Evolutionary conservation across 2,888 invertebrate genomes (phyloP).

Genomic region (Cataglyphis albicans): DNA sequence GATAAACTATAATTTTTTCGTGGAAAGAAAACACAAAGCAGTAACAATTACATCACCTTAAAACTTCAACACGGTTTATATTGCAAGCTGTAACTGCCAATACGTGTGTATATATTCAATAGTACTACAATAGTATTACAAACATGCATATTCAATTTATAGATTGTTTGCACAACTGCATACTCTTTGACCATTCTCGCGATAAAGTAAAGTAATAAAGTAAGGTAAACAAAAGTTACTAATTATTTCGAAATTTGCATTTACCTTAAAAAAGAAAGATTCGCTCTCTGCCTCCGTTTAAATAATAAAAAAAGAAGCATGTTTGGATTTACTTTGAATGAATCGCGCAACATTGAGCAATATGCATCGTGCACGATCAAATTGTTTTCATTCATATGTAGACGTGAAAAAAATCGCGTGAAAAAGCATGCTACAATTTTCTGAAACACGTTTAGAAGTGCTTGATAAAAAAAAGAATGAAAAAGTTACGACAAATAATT

Average conservation of each 20-base stretch:
- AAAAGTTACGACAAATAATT: background rate
- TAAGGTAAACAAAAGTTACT: conserved; percentile 7
- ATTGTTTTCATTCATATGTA: background rate
- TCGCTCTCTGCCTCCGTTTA: too few species aligned
- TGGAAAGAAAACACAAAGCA: background rate
- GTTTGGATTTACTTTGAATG: background rate
- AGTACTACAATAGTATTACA: background rate
- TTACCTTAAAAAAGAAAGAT: background rate
- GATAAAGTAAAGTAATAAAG: too few species aligned
- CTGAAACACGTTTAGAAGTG: background rate
- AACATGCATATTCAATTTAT: conserved; percentile 43
- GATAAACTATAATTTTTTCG: background rate
- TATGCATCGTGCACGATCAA: background rate
- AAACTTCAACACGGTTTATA: conserved; percentile 50
- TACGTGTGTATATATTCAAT: conserved; percentile 13
- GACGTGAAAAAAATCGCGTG: background rate
- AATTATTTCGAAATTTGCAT: conserved; percentile 26
- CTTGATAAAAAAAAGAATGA: background rate
- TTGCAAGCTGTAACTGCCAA: conserved; percentile 27
- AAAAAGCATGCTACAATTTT: background rate
- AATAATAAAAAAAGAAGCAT: conserved; percentile 29
- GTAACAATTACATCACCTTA: conserved; percentile 31
- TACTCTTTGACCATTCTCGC: background rate
- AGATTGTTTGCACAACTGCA: conserved; percentile 53
- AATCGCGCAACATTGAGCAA: conserved; percentile 31